Evolutionary conservation across 1,140 invertebrate species (phyloP).

Genomic region (Pseudomyrmex cubaensis): DNA sequence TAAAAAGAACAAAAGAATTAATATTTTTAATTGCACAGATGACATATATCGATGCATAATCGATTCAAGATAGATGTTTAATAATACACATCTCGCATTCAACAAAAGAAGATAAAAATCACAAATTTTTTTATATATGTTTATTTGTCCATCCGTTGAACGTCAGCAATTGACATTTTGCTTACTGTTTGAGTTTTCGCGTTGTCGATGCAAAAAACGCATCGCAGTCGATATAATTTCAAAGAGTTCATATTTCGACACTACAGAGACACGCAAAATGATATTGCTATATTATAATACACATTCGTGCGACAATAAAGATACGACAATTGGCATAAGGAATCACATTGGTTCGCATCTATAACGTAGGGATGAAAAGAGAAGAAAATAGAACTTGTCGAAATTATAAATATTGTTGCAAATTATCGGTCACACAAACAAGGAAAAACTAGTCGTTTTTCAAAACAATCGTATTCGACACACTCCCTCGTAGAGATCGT

Average conservation of each 20-base stretch:
- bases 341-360: slow-evolving; percentile 6
- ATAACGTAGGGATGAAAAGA: not conserved
- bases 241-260: slow-evolving; percentile 5
- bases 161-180: slow-evolving; percentile 49
- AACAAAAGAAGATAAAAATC: not conserved
- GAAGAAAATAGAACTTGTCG: not conserved
- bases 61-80: not conserved
- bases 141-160: slow-evolving; percentile 45
- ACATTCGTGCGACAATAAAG: slow-evolving; percentile 1
- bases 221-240: slow-evolving; percentile 28
- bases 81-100: not conserved
- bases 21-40: too few species aligned
- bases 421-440: not conserved
- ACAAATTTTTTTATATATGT: slow-evolving; percentile 20
- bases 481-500: not conserved
- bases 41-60: too few species aligned
- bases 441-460: slow-evolving; percentile 8
- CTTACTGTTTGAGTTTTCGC: slow-evolving; percentile 37
- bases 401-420: not conserved
- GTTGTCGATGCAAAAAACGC: not conserved
- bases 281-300: not conserved
- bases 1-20: too few species aligned
- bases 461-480: not conserved
- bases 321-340: slow-evolving; percentile 16
- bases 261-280: not conserved